Evolutionary conservation across 2,113 vertebrate genomes (phyloP).

Genomic region (Protomyctophum bolini): DNA sequence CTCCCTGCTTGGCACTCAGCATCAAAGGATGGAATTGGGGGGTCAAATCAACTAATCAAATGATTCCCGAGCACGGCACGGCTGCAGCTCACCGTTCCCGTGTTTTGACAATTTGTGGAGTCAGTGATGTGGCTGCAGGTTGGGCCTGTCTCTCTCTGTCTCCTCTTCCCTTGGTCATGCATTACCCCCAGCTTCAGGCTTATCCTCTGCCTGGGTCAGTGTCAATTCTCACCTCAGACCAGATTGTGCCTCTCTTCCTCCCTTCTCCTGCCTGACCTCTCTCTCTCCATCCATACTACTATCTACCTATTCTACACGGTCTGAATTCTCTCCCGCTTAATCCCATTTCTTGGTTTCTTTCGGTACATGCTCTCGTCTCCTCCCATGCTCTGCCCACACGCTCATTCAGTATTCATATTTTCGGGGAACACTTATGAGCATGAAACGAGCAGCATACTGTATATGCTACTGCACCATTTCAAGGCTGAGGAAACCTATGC

Average conservation of each 20-base stretch:
- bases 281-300: constrained; percentile 35
- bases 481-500: constrained; percentile 65
- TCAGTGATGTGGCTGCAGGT: constrained; percentile 24
- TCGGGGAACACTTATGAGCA: constrained; percentile 63
- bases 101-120: constrained; percentile 20
- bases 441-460: constrained; percentile 43
- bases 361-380: constrained; percentile 27
- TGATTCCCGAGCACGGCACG: too few species aligned
- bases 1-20: too few species aligned
- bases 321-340: constrained; percentile 43
- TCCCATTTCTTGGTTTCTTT: constrained; percentile 43
- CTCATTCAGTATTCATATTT: constrained; percentile 75
- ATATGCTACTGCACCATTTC: constrained; percentile 64
- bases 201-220: constrained; percentile 61
- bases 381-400: constrained; percentile 58
- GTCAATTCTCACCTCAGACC: constrained; percentile 49
- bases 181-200: constrained; percentile 59
- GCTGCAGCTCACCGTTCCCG: too few species aligned
- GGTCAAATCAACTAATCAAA: too few species aligned
- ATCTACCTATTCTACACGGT: constrained; percentile 30
- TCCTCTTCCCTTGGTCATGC: constrained; percentile 46
- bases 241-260: constrained; percentile 48
- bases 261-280: constrained; percentile 25
- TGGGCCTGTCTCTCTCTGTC: constrained; percentile 35
- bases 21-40: too few species aligned